Evolutionary conservation across 2,113 vertebrate genomes (phyloP).

Genomic region (Casuarius casuarius): DNA sequence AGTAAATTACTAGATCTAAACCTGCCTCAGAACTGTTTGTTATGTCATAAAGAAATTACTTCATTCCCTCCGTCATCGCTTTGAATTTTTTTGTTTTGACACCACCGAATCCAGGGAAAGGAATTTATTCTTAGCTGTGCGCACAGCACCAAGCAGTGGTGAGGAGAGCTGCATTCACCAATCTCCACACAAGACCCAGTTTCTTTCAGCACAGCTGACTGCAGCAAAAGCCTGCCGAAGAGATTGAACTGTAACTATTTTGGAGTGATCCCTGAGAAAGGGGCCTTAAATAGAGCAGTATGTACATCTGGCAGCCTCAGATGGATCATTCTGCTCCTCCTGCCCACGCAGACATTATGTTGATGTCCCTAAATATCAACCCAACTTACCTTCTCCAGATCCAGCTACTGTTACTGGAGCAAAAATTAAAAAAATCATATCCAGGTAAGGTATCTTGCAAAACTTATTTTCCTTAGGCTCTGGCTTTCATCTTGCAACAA

Average conservation of each 20-base stretch:
- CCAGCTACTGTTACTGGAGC: not conserved
- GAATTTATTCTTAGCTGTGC: not conserved
- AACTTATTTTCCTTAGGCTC: not conserved
- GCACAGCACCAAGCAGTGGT: fast-evolving
- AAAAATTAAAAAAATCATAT: not conserved
- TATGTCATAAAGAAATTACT: not conserved
- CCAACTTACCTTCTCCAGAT: not conserved
- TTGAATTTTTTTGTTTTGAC: not conserved
- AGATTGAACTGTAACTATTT: slow-evolving; percentile 42
- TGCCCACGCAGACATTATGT: not conserved
- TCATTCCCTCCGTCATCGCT: not conserved
- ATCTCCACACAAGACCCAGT: slow-evolving; percentile 23
- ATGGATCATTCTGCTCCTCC: slow-evolving; percentile 20
- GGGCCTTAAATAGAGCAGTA: slow-evolving; percentile 53
- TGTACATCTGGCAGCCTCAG: slow-evolving; percentile 28
- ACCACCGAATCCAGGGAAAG: not conserved
- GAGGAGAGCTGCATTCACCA: slow-evolving; percentile 28
- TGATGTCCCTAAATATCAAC: slow-evolving; percentile 7
- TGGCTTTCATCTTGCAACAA: not conserved
- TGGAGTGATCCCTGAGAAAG: slow-evolving; percentile 54
- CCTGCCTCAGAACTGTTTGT: not conserved
- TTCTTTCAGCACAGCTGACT: slow-evolving; percentile 23
- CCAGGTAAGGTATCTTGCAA: not conserved
- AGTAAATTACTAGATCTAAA: not conserved
- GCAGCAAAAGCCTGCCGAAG: not conserved